phyloP scores from a whole-genome alignment of 1,140 invertebrate genomes.

The Bombus confusus region DNA sequence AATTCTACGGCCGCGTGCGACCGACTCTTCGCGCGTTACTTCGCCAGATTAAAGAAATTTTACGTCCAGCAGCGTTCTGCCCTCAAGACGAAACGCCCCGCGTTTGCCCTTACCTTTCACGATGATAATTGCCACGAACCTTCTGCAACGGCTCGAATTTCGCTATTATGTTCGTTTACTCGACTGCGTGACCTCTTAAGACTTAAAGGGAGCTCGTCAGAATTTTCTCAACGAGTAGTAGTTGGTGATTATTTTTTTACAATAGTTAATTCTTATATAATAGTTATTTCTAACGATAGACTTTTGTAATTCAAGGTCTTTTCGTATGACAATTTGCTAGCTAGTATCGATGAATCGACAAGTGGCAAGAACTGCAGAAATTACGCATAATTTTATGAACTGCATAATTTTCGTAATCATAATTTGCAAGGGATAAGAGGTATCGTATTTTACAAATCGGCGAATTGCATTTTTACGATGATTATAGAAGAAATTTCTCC shows the following conservation, averaged over 20 bases:
- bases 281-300: no score
- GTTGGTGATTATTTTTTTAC: background rate
- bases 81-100: background rate
- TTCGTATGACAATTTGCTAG: background rate
- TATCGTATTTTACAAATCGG: background rate
- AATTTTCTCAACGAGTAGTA: background rate
- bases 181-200: background rate
- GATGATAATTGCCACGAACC: background rate
- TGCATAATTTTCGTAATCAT: background rate
- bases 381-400: no score
- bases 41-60: conserved; percentile 48
- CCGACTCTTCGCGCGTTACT: conserved; percentile 25
- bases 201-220: no score
- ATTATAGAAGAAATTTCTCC: background rate
- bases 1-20: conserved; percentile 16
- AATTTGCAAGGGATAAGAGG: background rate
- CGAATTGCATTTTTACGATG: no score
- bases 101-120: conserved; percentile 15
- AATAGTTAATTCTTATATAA: no score
- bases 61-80: background rate
- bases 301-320: background rate
- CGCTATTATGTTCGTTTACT: background rate
- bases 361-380: no score
- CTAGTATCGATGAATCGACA: background rate
- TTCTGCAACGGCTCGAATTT: background rate